A percentile compares a stretch with the other conserved stretches of the same genome.
phyloP scores from a whole-genome alignment of 2,113 vertebrate species.

The Patagioenas fasciata region DNA sequence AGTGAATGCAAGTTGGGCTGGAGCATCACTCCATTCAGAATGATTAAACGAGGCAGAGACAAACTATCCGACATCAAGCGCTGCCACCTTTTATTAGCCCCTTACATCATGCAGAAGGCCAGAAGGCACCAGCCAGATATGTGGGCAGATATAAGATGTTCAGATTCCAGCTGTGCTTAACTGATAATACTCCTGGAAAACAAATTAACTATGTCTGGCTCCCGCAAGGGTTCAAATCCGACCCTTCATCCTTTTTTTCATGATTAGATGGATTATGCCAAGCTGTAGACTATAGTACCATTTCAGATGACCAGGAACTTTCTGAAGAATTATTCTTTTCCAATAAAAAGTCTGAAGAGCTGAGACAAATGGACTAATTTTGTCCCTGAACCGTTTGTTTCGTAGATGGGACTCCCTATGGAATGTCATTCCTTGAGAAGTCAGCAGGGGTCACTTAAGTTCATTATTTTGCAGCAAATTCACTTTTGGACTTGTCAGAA shows the following conservation, averaged over 20 bases:
- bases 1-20: conserved; percentile 27
- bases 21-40: conserved; percentile 32
- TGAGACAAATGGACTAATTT: background rate
- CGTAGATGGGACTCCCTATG: background rate
- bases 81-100: conserved; percentile 58
- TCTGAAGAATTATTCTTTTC: background rate
- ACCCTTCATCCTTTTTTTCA: background rate
- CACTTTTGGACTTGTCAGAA: background rate
- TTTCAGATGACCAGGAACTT: background rate
- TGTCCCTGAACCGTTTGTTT: background rate
- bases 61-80: conserved; percentile 47
- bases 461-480: conserved; percentile 49
- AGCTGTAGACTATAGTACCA: background rate
- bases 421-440: conserved; percentile 46
- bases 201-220: background rate
- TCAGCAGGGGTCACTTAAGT: conserved; percentile 49
- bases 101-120: background rate
- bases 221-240: background rate
- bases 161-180: background rate
- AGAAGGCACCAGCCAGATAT: conserved; percentile 25
- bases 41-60: conserved; percentile 62
- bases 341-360: background rate
- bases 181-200: background rate
- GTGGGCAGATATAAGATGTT: background rate
- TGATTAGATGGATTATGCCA: background rate